phyloP scores from a whole-genome alignment of 2,113 vertebrate species.

The Perca flavescens region DNA sequence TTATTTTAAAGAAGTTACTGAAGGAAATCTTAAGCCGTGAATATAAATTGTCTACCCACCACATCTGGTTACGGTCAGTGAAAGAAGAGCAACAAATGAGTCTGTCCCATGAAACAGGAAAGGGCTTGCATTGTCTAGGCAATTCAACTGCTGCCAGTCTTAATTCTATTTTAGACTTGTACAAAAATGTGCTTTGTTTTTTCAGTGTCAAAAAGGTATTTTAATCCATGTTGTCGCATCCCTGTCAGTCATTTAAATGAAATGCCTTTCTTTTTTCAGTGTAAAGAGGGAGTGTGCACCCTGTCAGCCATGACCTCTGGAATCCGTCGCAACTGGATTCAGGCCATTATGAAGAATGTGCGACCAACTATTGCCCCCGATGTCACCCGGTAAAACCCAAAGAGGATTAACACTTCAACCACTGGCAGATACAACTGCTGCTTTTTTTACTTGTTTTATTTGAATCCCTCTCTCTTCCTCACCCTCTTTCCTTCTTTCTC shows the following conservation, averaged over 20 bases:
- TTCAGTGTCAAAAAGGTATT: slow-evolving; percentile 5
- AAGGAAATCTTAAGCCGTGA: not conserved
- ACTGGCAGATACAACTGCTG: slow-evolving; percentile 48
- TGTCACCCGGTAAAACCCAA: slow-evolving; percentile 90
- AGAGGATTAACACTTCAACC: slow-evolving; percentile 53
- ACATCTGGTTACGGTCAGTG: not conserved
- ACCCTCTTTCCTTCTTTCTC: slow-evolving; percentile 71
- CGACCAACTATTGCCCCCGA: slow-evolving; percentile 92
- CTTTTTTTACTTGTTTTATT: slow-evolving; percentile 67
- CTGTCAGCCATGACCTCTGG: slow-evolving; percentile 98
- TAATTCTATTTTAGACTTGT: slow-evolving; percentile 9
- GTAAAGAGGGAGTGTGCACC: slow-evolving; percentile 92
- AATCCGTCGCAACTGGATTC: slow-evolving; percentile 98
- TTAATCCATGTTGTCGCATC: slow-evolving; percentile 10
- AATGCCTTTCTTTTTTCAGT: slow-evolving; percentile 81
- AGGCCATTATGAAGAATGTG: slow-evolving; percentile 97
- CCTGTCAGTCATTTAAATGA: slow-evolving; percentile 15
- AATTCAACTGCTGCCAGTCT: not conserved
- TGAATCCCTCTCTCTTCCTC: slow-evolving; percentile 71
- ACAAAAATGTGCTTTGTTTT: slow-evolving; percentile 7
- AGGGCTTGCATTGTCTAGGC: not conserved
- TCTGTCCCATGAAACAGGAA: slow-evolving; percentile 1
- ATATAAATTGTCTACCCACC: not conserved
- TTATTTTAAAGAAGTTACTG: not conserved
- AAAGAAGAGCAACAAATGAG: slow-evolving; percentile 12